Evolutionary conservation across 2,797 vertebrate species (phyloP).

Genomic region (Gymnopithys bicolor): DNA sequence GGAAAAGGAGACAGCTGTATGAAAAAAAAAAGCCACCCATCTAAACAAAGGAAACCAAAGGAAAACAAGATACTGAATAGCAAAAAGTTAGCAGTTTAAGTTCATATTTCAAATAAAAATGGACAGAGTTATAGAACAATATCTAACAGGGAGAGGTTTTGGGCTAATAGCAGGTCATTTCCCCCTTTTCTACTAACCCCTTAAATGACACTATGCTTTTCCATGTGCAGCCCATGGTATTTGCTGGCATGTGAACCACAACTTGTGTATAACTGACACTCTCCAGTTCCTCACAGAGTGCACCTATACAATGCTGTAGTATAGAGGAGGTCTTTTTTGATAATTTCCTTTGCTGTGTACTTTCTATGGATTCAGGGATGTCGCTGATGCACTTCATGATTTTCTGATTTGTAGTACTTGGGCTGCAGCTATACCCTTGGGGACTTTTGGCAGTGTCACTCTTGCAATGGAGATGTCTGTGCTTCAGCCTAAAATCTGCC

Average conservation of each 20-base stretch:
- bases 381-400: background rate
- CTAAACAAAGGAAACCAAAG: background rate
- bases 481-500: background rate
- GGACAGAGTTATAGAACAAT: background rate
- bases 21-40: fast-evolving
- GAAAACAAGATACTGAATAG: background rate
- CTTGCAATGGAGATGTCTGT: background rate
- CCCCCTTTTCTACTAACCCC: background rate
- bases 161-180: background rate
- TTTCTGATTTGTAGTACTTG: background rate
- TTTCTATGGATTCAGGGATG: background rate
- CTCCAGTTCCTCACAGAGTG: background rate
- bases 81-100: background rate
- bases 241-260: background rate
- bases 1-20: background rate
- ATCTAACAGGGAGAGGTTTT: background rate
- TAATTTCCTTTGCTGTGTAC: fast-evolving
- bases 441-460: background rate
- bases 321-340: background rate
- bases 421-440: background rate
- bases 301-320: background rate
- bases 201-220: background rate
- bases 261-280: fast-evolving
- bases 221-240: fast-evolving
- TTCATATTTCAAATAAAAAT: background rate